Evolutionary conservation across 2,797 vertebrate species (phyloP).

Genomic region (Acanthopagrus latus): DNA sequence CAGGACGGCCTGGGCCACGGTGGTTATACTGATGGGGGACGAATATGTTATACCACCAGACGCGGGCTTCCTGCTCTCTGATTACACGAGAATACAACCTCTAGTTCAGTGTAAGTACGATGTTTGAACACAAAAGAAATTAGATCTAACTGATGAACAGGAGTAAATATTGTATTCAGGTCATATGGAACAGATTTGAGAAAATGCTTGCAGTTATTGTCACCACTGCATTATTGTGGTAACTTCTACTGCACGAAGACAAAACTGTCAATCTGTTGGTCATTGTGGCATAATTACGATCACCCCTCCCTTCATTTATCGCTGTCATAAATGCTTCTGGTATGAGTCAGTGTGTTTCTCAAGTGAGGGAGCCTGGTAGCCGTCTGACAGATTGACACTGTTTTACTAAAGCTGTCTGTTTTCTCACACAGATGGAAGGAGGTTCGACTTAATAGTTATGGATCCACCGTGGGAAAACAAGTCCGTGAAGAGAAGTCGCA

Average conservation of each 20-base stretch:
- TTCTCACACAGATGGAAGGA: constrained; percentile 85
- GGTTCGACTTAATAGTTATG: constrained; percentile 91
- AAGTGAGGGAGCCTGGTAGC: background rate
- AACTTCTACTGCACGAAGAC: background rate
- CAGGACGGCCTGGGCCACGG: constrained; percentile 71
- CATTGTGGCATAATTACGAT: background rate
- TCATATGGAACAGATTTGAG: background rate
- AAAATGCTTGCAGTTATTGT: background rate
- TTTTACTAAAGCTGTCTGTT: constrained; percentile 34
- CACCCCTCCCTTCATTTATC: background rate
- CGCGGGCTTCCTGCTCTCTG: constrained; percentile 93
- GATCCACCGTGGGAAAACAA: constrained; percentile 99
- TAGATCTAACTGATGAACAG: background rate
- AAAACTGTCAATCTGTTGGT: background rate
- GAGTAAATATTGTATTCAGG: background rate
- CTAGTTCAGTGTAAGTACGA: constrained; percentile 90
- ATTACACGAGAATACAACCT: constrained; percentile 90
- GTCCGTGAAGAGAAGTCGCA: constrained; percentile 95
- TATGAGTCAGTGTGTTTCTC: constrained; percentile 18
- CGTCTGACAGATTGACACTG: constrained; percentile 9
- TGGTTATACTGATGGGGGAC: constrained; percentile 89
- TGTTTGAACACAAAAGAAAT: background rate
- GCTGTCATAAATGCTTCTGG: background rate
- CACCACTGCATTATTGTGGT: constrained; percentile 6
- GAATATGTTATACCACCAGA: constrained; percentile 91